phyloP scores from a whole-genome alignment of 2,113 vertebrate genomes.

The Ophiodon elongatus region DNA sequence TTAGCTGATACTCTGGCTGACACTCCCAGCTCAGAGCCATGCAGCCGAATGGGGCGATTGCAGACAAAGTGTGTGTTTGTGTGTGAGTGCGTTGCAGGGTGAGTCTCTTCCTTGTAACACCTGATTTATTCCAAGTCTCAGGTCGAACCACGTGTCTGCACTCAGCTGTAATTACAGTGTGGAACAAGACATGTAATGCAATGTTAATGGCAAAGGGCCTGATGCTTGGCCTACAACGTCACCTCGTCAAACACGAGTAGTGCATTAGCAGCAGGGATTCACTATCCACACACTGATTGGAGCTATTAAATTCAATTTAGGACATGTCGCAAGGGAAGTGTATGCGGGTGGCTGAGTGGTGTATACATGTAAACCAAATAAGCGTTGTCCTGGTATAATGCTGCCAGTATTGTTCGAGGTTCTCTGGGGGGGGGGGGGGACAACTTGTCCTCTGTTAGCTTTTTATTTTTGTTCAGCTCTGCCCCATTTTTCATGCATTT shows the following conservation, averaged over 20 bases:
- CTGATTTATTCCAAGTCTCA: conserved; percentile 50
- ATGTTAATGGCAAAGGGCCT: conserved; percentile 67
- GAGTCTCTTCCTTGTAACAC: conserved; percentile 25
- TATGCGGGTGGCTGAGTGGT: conserved; percentile 60
- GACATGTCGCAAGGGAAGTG: conserved; percentile 47
- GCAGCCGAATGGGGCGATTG: background rate
- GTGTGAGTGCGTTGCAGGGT: background rate
- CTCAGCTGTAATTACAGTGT: conserved; percentile 66
- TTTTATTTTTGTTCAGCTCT: conserved; percentile 31
- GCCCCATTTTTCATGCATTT: conserved; percentile 36
- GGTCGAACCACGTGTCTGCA: conserved; percentile 48
- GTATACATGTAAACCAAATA: conserved; percentile 43
- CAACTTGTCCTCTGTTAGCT: conserved; percentile 30
- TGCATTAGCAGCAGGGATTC: conserved; percentile 74
- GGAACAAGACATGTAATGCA: conserved; percentile 65
- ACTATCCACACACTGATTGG: conserved; percentile 63
- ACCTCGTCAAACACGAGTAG: conserved; percentile 59
- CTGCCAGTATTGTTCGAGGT: conserved; percentile 47
- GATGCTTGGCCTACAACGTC: conserved; percentile 49
- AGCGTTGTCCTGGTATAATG: conserved; percentile 54
- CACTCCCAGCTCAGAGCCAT: conserved; percentile 34
- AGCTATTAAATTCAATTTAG: conserved; percentile 78
- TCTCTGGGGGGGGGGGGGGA: conserved; percentile 1
- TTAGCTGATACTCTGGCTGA: conserved; percentile 41
- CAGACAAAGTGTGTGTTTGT: conserved; percentile 15